phyloP scores from a whole-genome alignment of 2,113 vertebrate genomes.

The Labeo catla region DNA sequence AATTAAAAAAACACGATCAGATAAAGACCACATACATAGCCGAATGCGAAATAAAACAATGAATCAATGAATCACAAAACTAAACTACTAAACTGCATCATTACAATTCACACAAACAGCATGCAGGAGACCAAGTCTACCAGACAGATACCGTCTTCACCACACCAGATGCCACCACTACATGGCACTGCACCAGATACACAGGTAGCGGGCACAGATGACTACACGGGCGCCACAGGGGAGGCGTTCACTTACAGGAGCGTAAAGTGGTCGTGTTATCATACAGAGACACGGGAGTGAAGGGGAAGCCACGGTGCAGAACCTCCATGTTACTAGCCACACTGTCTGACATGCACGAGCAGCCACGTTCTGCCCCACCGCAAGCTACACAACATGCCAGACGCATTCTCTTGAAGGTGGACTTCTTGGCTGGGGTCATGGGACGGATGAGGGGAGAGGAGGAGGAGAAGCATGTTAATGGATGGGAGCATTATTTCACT shows the following conservation, averaged over 20 bases:
- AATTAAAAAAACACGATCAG: not conserved
- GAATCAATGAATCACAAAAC: not conserved
- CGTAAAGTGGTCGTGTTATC: slow-evolving; percentile 93
- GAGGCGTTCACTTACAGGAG: slow-evolving; percentile 90
- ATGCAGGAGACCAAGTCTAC: slow-evolving; percentile 25
- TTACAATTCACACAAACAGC: not conserved
- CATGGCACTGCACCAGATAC: not conserved
- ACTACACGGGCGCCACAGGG: slow-evolving; percentile 60
- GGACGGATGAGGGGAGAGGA: slow-evolving; percentile 77
- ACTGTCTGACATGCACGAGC: slow-evolving; percentile 96
- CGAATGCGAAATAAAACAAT: not conserved
- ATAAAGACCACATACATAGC: not conserved
- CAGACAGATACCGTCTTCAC: slow-evolving; percentile 63
- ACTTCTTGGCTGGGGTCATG: slow-evolving; percentile 93
- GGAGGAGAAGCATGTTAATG: slow-evolving; percentile 94
- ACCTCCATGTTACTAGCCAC: slow-evolving; percentile 93
- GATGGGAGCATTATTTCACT: slow-evolving; percentile 77
- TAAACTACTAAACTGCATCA: not conserved
- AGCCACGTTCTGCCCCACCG: slow-evolving; percentile 90
- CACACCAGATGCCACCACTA: slow-evolving; percentile 17
- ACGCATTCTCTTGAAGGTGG: slow-evolving; percentile 92
- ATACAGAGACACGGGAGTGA: slow-evolving; percentile 98
- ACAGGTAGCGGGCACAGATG: slow-evolving; percentile 59
- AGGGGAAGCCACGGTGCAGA: slow-evolving; percentile 90
- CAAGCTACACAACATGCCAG: slow-evolving; percentile 99